A percentile compares a stretch with the other conserved stretches of the same genome.
Conservation (phyloP, 2,113 vertebrate species). For the Lota lota region DNA sequence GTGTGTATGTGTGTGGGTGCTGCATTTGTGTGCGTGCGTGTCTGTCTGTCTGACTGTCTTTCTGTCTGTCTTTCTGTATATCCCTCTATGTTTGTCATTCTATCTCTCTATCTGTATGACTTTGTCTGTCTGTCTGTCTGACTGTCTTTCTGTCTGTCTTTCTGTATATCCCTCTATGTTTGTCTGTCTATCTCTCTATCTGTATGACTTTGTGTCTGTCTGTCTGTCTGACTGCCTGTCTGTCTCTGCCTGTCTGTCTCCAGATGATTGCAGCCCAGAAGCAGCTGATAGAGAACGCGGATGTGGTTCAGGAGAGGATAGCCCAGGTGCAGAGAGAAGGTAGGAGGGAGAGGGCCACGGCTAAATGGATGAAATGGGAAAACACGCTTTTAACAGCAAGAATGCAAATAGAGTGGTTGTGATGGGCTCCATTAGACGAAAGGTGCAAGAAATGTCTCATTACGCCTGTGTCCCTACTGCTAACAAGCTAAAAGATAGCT, state of each 20-base stretch:
- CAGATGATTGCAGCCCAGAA: constrained; percentile 93
- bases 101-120: background rate
- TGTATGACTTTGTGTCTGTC: no score
- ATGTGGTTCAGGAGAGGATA: constrained; percentile 86
- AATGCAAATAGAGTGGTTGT: background rate
- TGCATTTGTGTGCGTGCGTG: background rate
- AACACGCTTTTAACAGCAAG: background rate
- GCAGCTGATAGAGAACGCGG: constrained; percentile 87
- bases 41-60: background rate
- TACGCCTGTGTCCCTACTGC: no score
- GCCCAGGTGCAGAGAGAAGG: constrained; percentile 88
- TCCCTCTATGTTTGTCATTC: no score
- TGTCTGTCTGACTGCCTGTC: constrained; percentile 8
- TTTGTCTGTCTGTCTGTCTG: no score
- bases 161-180: no score
- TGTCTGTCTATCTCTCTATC: no score
- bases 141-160: background rate
- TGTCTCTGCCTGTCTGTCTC: constrained; percentile 33
- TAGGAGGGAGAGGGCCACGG: constrained; percentile 28
- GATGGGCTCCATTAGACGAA: no score
- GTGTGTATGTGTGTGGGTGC: constrained; percentile 21
- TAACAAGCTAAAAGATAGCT: no score
- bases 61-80: background rate
- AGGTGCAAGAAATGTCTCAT: no score
- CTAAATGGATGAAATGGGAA: background rate